Evolutionary conservation across 2,113 vertebrate species (phyloP).

Genomic region (Caranx melampygus): DNA sequence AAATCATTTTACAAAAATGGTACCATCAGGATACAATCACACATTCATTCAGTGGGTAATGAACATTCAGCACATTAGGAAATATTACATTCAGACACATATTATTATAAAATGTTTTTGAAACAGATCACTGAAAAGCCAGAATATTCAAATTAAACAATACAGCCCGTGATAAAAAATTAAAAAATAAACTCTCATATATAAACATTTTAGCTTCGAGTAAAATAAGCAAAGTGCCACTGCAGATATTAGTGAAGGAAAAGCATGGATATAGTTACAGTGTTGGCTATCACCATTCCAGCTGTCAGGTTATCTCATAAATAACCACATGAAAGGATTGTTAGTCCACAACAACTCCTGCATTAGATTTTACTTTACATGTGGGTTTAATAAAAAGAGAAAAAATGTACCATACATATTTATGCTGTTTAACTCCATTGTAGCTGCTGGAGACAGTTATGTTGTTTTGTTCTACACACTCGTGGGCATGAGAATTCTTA

Average conservation of each 20-base stretch:
- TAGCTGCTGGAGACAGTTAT: no score
- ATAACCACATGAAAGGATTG: not conserved
- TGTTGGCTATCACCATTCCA: conserved; percentile 8
- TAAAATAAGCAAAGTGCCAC: conserved; percentile 36
- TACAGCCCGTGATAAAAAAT: not conserved
- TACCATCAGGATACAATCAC: not conserved
- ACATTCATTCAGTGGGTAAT: conserved; percentile 15
- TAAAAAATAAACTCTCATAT: not conserved
- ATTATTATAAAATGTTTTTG: not conserved
- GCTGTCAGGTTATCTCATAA: not conserved
- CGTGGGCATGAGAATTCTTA: no score
- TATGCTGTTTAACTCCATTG: no score
- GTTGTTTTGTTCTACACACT: no score
- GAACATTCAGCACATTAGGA: not conserved
- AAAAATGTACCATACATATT: not conserved
- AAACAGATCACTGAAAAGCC: conserved; percentile 1
- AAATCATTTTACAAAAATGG: not conserved
- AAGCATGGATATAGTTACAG: not conserved
- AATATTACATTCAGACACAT: not conserved
- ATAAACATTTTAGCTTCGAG: conserved; percentile 10
- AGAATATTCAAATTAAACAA: conserved; percentile 20
- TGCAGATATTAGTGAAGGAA: not conserved
- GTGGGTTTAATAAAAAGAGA: not conserved
- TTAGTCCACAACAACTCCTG: not conserved
- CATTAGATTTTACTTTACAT: not conserved